Base-by-base conservation (phyloP, 2,797 vertebrate species). In the Caiman crocodilus region DNA sequence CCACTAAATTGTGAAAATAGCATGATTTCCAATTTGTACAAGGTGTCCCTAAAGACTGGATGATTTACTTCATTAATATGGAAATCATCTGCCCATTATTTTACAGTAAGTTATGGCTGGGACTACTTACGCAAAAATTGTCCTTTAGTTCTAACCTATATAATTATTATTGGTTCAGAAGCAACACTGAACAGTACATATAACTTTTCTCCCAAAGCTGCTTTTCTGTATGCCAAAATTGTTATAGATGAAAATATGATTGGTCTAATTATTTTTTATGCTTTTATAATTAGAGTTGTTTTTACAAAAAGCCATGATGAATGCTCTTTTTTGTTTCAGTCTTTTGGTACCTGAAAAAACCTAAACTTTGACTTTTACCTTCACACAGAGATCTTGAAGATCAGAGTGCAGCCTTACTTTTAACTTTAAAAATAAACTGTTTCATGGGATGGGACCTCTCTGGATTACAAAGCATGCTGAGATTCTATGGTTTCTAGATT, bases 1-100 rank as follows among this genome's bases (percentile, higher is more conserved):
- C 89, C 65, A 20, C 79, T 89, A 87, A 94, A 95, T 23, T 94
- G 75, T 82, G 80, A 92, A 93, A 97, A 75, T 55, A 88, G 17
- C 76, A 89, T 25, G 69, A 90, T 13, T 92, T 64, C 64, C 92
- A 95, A 95, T 92, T 90, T 89, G 50, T 67, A 74, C 56, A 82
- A 95, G 92, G 88, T 95, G 83, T 75, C 87, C 93, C 57, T 13
- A 32, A 90, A 55, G 71, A 79, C 75, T 85, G 60, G 87, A 71
- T 86, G 87, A 90, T 91, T 83, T 57, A 78, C 16, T 83, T 3
- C 4, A 92, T 96, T 95, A 93, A 90, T 84, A 91, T 79, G 91
- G 65, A 90, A 92, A 65, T 79, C 92, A 65, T 35, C 20, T 20
- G 85, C 14, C 59, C 15, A 57, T 78, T 96, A 90, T 78, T 74